A percentile compares a stretch with the other conserved stretches of the same genome.
These are phyloP conservation scores for Rhimphoctona megacephalus DNA, from an alignment of 2,888 invertebrate species.

Conservation along the genomic window DNA sequence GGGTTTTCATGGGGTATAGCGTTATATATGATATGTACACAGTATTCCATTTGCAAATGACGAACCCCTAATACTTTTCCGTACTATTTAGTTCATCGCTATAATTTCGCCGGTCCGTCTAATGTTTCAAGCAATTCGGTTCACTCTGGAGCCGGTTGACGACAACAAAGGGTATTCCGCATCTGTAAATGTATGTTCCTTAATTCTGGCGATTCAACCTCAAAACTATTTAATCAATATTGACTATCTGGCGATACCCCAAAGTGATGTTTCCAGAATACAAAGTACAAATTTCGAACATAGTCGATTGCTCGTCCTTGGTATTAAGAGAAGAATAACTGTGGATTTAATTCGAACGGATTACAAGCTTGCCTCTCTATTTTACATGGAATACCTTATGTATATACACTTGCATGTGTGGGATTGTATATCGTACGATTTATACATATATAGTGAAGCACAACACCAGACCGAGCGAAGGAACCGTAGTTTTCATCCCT, in stretches of 20 bases:
- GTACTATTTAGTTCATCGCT: background rate
- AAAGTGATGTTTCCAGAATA: background rate
- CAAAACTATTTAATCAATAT: background rate
- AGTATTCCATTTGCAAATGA: conserved; percentile 22
- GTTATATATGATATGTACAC: conserved; percentile 3
- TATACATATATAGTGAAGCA: conserved; percentile 22
- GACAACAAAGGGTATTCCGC: background rate
- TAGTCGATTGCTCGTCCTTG: background rate
- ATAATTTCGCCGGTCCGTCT: too few species aligned
- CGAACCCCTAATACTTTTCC: background rate
- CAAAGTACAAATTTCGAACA: background rate
- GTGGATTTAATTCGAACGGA: background rate
- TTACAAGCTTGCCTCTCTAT: background rate
- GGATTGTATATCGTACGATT: conserved; percentile 3
- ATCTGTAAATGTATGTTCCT: background rate
- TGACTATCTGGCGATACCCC: background rate
- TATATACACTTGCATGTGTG: background rate
- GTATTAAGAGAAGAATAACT: background rate
- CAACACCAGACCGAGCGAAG: conserved; percentile 31
- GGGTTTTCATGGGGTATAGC: conserved; percentile 35
- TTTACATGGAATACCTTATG: background rate
- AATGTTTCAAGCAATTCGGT: background rate
- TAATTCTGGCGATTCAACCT: background rate
- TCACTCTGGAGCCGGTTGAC: background rate
- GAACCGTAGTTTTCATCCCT: conserved; percentile 68